phyloP scores from a whole-genome alignment of 2,888 invertebrate genomes.

The Chesias legatella region DNA sequence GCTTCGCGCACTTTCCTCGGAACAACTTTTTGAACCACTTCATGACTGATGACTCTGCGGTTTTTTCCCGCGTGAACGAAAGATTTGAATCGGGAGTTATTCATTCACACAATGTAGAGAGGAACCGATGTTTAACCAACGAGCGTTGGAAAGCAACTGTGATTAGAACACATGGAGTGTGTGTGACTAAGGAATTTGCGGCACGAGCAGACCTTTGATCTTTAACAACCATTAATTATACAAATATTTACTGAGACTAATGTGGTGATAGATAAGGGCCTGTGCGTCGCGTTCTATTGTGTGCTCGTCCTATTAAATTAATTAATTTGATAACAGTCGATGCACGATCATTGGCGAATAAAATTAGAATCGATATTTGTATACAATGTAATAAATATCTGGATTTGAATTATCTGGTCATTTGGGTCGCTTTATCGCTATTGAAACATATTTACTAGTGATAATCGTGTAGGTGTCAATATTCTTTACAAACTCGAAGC shows the following conservation, averaged over 20 bases:
- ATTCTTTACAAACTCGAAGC: too few relatives aligned
- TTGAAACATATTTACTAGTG: neutral
- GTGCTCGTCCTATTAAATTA: conserved; percentile 54
- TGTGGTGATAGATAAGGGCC: conserved; percentile 57
- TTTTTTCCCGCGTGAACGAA: conserved; percentile 83
- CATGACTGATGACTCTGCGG: conserved; percentile 81
- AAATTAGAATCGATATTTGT: conserved; percentile 30
- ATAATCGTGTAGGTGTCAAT: too few relatives aligned
- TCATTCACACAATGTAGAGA: conserved; percentile 69
- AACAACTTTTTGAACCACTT: conserved; percentile 84
- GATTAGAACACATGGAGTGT: conserved; percentile 27
- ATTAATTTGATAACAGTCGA: conserved; percentile 57
- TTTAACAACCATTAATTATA: conserved; percentile 62
- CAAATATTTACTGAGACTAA: conserved; percentile 55
- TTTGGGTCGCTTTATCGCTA: conserved; percentile 15
- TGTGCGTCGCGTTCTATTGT: conserved; percentile 62
- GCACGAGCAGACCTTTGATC: conserved; percentile 76
- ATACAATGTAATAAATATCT: conserved; percentile 33
- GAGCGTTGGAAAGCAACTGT: conserved; percentile 48
- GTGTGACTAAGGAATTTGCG: conserved; percentile 45
- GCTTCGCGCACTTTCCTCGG: conserved; percentile 77
- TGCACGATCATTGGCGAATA: conserved; percentile 25
- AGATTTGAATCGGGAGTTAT: conserved; percentile 81
- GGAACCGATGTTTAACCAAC: conserved; percentile 35
- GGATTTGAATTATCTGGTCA: conserved; percentile 25